Evolutionary conservation across 2,888 invertebrate genomes (phyloP).

Genomic region (Dryadula phaetusa): DNA sequence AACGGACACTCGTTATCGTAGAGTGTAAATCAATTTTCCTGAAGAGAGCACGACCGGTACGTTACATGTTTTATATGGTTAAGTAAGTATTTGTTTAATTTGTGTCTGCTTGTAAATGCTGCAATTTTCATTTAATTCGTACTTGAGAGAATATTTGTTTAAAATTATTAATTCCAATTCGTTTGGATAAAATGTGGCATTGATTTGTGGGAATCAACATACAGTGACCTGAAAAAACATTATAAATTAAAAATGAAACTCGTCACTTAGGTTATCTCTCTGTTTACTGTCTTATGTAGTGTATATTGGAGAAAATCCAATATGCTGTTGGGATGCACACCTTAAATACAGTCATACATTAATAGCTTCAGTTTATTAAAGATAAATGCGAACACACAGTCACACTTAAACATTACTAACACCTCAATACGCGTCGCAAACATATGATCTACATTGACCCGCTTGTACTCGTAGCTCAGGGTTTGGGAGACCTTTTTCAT

Average conservation of each 20-base stretch:
- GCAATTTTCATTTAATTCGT: too few relatives aligned
- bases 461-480: constrained; percentile 34
- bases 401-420: constrained; percentile 57
- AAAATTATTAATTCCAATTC: too few relatives aligned
- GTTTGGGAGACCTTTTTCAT: constrained; percentile 52
- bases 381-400: constrained; percentile 52
- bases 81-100: constrained; percentile 21
- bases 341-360: constrained; percentile 15
- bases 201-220: too few relatives aligned
- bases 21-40: constrained; percentile 71
- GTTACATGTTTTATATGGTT: constrained; percentile 21
- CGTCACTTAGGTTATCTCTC: too few relatives aligned
- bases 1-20: constrained; percentile 68
- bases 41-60: constrained; percentile 32
- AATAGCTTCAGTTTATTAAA: constrained; percentile 50
- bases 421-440: constrained; percentile 62
- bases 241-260: too few relatives aligned
- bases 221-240: too few relatives aligned
- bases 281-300: too few relatives aligned
- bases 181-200: too few relatives aligned
- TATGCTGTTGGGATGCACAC: too few relatives aligned
- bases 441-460: constrained; percentile 53
- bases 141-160: too few relatives aligned
- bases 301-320: too few relatives aligned
- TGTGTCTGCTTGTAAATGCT: too few relatives aligned